Percentiles rank a stretch among this genome's conserved stretches.
Conservation (phyloP, 2,797 vertebrate genomes). For the Prionace glauca region DNA sequence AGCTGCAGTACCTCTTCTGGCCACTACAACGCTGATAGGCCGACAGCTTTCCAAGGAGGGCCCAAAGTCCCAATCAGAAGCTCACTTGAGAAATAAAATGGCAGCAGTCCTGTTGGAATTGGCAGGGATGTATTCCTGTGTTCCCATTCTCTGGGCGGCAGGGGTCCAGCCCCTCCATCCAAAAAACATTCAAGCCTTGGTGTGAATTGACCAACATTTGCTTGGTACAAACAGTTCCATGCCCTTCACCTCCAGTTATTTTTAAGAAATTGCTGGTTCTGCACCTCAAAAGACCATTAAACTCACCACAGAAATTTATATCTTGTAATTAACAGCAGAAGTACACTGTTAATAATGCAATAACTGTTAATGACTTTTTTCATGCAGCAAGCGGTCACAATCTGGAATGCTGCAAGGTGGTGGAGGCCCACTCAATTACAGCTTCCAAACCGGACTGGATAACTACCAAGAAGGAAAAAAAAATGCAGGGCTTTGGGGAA, state of each 20-base stretch:
- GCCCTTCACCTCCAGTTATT: background rate
- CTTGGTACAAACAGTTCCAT: background rate
- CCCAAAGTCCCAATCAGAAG: too few relatives aligned
- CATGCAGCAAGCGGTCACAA: background rate
- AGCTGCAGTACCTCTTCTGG: too few relatives aligned
- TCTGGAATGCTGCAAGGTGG: background rate
- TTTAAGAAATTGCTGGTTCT: background rate
- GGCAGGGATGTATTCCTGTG: too few relatives aligned
- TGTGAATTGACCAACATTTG: background rate
- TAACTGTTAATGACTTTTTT: background rate
- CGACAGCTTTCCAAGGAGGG: too few relatives aligned
- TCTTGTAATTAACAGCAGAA: background rate
- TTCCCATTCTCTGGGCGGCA: too few relatives aligned
- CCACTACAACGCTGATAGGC: too few relatives aligned
- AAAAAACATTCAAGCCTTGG: background rate
- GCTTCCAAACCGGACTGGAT: background rate
- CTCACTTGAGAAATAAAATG: too few relatives aligned
- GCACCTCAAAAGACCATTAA: background rate
- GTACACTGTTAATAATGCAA: background rate
- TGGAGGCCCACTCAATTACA: background rate
- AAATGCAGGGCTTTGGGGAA: too few relatives aligned
- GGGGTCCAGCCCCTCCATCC: too few relatives aligned
- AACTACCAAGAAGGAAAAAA: background rate
- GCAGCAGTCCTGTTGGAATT: too few relatives aligned
- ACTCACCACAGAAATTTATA: background rate